Base-by-base conservation (phyloP, 1,140 invertebrate species). In the Bombus turneri region DNA sequence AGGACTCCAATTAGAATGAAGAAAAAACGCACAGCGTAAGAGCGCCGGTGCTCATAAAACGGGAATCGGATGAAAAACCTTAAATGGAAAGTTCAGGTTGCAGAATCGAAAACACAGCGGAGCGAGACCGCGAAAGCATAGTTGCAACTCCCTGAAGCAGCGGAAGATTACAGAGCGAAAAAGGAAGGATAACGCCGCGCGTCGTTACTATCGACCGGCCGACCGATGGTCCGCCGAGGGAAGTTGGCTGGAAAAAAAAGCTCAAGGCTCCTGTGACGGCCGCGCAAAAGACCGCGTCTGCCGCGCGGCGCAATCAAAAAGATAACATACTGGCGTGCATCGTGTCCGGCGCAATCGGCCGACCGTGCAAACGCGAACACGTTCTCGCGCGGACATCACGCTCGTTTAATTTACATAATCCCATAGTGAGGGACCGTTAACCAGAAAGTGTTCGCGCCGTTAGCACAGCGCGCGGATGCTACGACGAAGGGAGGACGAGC, bases 331-430 rank as follows among this genome's bases (percentile, higher is more conserved):
- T 39, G 59, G 81, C 81, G 43, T 39, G 72, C 39, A 66, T 64
- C 57, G 73, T n/a, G 64, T 75, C 57, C 53, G 47, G 66, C 9
- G 71, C 47, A 62, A 74, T 74, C 71, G 53, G 41, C 71, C 31
- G 41, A 73, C 71, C 69, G 43, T 75, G 81, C 53, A 75, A 82
- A 82, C 71, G 71, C 31, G 71, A 81, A 74, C 57, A 68, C 78
- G 83, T 85, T 77, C 59, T 78, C 74, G 74, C 81, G 62, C 90
- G 92, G 81, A 89, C 92, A 92, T 93, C 93, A 93, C 92, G 93
- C 92, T 93, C 91, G 92, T 91, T 94, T 93, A 92, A 93, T 94
- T 93, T 94, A 91, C 93, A 94, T 94, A 93, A 93, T 92, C 92
- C 90, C 88, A 91, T 88, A 91, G 91, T 37, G 77, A 68, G 43